phyloP scores from a whole-genome alignment of 2,888 invertebrate species.

The Thereva unica region DNA sequence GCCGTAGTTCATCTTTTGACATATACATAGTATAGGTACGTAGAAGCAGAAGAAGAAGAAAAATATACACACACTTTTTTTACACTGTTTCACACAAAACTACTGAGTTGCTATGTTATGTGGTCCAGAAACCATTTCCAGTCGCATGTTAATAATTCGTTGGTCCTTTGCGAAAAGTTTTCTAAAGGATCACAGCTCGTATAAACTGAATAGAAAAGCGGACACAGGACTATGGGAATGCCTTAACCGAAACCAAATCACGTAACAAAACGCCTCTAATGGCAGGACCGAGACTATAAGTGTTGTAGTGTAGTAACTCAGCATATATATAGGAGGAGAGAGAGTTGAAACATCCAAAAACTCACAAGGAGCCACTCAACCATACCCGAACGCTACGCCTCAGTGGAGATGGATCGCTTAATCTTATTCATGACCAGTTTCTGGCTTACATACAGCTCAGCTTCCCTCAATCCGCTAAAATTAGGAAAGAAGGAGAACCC shows the following conservation, averaged over 20 bases:
- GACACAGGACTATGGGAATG: background rate
- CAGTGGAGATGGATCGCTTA: constrained; percentile 26
- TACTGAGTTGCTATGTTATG: no score
- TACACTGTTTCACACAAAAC: no score
- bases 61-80: no score
- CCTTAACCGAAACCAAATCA: constrained; percentile 20
- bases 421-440: constrained; percentile 33
- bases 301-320: no score
- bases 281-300: no score
- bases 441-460: background rate
- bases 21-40: no score
- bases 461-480: background rate
- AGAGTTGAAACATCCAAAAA: constrained; percentile 13
- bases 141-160: constrained; percentile 18
- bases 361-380: constrained; percentile 13
- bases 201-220: background rate
- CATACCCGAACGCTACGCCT: constrained; percentile 11
- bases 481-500: no score
- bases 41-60: no score
- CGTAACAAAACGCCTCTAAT: constrained; percentile 1
- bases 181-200: background rate
- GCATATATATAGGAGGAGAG: no score
- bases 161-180: constrained; percentile 3
- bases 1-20: no score
- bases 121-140: constrained; percentile 14